phyloP scores from a whole-genome alignment of 1,140 invertebrate species.

The Diabrotica undecimpunctata region DNA sequence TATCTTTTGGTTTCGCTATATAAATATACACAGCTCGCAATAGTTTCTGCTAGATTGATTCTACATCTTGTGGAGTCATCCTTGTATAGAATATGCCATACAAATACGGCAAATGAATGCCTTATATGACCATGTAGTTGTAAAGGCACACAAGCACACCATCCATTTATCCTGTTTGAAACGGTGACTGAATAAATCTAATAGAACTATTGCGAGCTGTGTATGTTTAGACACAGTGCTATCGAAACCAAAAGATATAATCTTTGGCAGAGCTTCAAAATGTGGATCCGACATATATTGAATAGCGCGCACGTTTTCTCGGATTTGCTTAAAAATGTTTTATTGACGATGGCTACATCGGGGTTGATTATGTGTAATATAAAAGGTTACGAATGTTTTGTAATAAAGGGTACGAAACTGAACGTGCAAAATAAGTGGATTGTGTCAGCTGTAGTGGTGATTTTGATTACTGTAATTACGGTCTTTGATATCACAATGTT shows the following conservation, averaged over 20 bases:
- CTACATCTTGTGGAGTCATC: conserved; percentile 36
- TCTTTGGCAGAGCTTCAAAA: conserved; percentile 54
- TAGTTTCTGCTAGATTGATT: conserved; percentile 66
- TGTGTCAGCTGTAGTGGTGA: conserved; percentile 47
- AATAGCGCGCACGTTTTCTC: conserved; percentile 59
- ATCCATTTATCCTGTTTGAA: conserved; percentile 69
- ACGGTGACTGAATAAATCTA: conserved; percentile 69
- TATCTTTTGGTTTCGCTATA: conserved; percentile 54
- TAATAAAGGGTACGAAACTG: conserved; percentile 57
- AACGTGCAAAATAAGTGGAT: conserved; percentile 51
- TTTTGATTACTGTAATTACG: conserved; percentile 50
- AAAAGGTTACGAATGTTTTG: conserved; percentile 62
- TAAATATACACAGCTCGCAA: conserved; percentile 68
- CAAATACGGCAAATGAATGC: conserved; percentile 48
- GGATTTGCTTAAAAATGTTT: conserved; percentile 58
- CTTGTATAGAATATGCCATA: conserved; percentile 58
- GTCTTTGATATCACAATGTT: conserved; percentile 54
- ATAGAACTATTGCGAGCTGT: conserved; percentile 69
- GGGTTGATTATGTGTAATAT: conserved; percentile 58
- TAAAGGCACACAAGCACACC: conserved; percentile 65
- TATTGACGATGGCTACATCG: conserved; percentile 60
- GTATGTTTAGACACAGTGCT: conserved; percentile 60
- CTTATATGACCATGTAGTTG: conserved; percentile 72
- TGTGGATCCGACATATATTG: conserved; percentile 61
- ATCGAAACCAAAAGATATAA: conserved; percentile 51